Conservation (phyloP, 2,113 vertebrate species). For the Hemicordylus capensis region DNA sequence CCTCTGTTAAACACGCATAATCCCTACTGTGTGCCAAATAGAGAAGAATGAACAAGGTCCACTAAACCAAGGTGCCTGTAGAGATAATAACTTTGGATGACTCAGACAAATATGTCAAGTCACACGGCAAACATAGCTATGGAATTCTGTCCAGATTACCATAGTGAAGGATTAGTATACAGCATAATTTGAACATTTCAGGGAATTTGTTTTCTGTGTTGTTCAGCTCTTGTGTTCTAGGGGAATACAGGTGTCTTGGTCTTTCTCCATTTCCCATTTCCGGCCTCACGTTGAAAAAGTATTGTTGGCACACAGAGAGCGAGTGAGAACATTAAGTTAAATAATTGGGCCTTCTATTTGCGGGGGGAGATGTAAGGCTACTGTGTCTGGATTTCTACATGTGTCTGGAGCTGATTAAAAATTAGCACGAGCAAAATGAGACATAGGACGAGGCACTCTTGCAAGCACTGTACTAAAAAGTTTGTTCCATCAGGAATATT, state of each 20-base stretch:
- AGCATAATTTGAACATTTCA: background rate
- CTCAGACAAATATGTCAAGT: background rate
- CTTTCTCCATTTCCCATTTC: background rate
- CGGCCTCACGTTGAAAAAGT: background rate
- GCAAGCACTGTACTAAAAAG: background rate
- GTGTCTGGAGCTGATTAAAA: constrained; percentile 43
- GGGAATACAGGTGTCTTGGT: background rate
- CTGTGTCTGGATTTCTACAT: constrained; percentile 18
- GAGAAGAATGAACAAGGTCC: background rate
- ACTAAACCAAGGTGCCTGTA: background rate
- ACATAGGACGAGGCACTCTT: background rate
- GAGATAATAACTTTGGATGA: background rate
- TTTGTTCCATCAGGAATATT: constrained; percentile 36
- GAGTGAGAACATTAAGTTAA: background rate
- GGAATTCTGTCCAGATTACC: background rate
- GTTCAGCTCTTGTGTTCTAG: constrained; percentile 20
- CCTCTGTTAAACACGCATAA: background rate
- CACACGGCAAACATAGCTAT: background rate
- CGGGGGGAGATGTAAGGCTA: background rate
- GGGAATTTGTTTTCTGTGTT: background rate
- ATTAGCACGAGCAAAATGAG: constrained; percentile 14
- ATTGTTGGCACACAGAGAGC: background rate
- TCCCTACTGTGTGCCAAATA: background rate
- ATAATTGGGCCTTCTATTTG: background rate
- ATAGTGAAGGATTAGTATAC: background rate